Evolutionary conservation across 2,797 vertebrate species (phyloP).

Genomic region (Melanotaenia boesemani): DNA sequence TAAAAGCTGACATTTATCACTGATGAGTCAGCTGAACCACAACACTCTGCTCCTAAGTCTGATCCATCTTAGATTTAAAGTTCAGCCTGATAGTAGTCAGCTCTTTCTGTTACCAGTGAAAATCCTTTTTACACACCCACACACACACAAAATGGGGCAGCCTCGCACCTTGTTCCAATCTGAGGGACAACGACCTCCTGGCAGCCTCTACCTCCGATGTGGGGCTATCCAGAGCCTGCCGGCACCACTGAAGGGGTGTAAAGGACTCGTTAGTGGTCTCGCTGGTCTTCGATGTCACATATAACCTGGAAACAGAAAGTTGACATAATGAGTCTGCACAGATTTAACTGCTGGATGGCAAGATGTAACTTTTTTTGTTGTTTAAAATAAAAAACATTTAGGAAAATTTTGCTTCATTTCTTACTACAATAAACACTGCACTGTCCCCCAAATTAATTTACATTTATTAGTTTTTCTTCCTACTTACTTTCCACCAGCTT

Average conservation of each 20-base stretch:
- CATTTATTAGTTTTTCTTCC: neutral
- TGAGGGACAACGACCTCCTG: conserved; percentile 88
- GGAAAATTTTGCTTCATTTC: neutral
- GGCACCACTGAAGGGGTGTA: conserved; percentile 91
- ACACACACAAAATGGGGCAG: no score
- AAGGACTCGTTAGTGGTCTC: conserved; percentile 63
- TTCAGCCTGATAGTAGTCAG: no score
- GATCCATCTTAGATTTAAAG: no score
- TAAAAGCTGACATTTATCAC: neutral
- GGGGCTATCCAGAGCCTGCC: conserved; percentile 89
- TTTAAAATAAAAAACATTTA: no score
- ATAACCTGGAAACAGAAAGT: conserved; percentile 84
- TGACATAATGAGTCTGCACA: no score
- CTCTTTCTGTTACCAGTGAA: no score
- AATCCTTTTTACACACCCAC: no score
- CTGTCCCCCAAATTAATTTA: neutral
- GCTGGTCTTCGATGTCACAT: conserved; percentile 82
- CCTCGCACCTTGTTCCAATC: conserved; percentile 87
- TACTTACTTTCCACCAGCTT: neutral
- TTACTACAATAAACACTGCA: neutral
- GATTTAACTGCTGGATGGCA: no score
- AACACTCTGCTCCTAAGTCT: neutral
- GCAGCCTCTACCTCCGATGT: conserved; percentile 89
- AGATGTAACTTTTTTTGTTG: no score
- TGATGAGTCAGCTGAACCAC: neutral